Evolutionary conservation across 2,797 vertebrate species (phyloP).

Genomic region (Dromococcyx pavoninus): DNA sequence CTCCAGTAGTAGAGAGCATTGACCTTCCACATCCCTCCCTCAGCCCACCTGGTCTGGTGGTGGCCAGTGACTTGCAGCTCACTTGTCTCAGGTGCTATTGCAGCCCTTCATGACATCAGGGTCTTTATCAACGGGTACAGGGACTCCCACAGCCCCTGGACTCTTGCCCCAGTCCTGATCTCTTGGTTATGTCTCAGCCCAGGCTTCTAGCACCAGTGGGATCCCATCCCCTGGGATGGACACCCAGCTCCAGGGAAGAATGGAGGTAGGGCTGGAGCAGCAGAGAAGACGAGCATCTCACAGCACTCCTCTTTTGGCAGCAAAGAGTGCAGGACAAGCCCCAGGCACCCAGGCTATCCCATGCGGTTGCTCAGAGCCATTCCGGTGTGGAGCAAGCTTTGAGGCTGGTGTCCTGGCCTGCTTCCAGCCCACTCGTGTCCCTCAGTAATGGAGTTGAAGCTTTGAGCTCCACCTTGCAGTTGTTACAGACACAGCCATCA

Average conservation of each 20-base stretch:
- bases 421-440: neutral
- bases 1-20: neutral
- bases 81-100: neutral
- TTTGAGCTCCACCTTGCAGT: neutral
- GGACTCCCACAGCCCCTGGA: neutral
- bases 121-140: rapidly evolving
- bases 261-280: neutral
- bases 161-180: neutral
- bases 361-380: neutral
- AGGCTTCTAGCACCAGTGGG: neutral
- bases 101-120: neutral
- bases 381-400: neutral
- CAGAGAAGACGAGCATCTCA: neutral
- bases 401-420: neutral
- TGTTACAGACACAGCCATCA: neutral
- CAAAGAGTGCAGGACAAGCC: neutral
- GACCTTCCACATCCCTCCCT: neutral
- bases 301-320: neutral
- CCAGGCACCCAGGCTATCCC: neutral
- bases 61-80: neutral
- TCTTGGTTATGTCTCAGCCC: neutral
- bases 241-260: neutral
- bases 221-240: neutral
- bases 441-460: neutral
- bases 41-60: neutral